Percentiles rank a stretch among this genome's conserved stretches.
Conservation (phyloP, 1,140 invertebrate genomes). For the Goniozus legneri region DNA sequence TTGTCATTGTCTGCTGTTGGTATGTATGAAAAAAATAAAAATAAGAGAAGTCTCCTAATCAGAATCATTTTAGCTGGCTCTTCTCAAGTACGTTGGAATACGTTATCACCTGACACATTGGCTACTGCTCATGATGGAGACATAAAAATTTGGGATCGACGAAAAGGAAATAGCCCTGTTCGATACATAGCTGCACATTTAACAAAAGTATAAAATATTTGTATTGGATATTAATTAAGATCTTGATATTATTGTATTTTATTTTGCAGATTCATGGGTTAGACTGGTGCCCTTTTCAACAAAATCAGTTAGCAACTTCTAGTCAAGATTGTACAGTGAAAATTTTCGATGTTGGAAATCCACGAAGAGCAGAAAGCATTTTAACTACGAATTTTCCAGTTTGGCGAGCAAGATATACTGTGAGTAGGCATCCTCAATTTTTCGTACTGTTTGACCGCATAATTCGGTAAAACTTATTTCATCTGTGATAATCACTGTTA, state of each 20-base stretch:
- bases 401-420: slow-evolving; percentile 88
- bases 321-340: slow-evolving; percentile 94
- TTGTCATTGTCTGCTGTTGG: slow-evolving; percentile 77
- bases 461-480: not conserved
- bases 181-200: slow-evolving; percentile 93
- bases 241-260: not conserved
- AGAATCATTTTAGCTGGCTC: slow-evolving; percentile 69
- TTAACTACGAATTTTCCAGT: slow-evolving; percentile 84
- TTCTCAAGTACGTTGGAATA: slow-evolving; percentile 92
- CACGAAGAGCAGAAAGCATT: slow-evolving; percentile 74
- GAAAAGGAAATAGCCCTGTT: slow-evolving; percentile 80
- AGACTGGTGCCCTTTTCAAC: slow-evolving; percentile 86
- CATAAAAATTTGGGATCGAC: slow-evolving; percentile 91
- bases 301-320: slow-evolving; percentile 85
- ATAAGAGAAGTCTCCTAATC: slow-evolving; percentile 1
- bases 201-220: slow-evolving; percentile 59
- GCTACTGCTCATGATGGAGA: slow-evolving; percentile 95
- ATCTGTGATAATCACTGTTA: slow-evolving; percentile 10
- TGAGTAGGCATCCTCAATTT: slow-evolving; percentile 49
- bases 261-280: slow-evolving; percentile 77
- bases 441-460: not conserved
- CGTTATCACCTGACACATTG: slow-evolving; percentile 75
- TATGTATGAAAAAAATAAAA: slow-evolving; percentile 38
- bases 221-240: not conserved
- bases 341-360: slow-evolving; percentile 88